phyloP scores from a whole-genome alignment of 2,113 vertebrate species.

The Mugil cephalus region DNA sequence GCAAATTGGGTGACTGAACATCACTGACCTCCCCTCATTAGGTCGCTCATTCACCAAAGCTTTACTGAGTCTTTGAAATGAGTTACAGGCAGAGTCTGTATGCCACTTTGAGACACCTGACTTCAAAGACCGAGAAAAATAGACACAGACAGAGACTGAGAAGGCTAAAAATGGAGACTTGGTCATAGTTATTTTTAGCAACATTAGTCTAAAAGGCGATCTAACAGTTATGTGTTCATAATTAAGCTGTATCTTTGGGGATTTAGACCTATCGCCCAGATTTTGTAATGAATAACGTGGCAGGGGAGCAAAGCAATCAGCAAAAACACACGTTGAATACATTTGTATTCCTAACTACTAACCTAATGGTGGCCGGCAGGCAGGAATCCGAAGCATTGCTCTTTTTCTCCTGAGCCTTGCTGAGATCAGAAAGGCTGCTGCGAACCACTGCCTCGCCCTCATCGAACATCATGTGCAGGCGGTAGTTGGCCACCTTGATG shows the following conservation, averaged over 20 bases:
- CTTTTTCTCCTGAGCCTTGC: conserved; percentile 84
- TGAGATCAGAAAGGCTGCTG: conserved; percentile 83
- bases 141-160: neutral
- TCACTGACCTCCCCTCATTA: conserved; percentile 41
- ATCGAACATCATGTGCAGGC: conserved; percentile 96
- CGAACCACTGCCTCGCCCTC: conserved; percentile 89
- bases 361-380: conserved; percentile 84
- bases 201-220: conserved; percentile 33
- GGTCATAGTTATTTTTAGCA: conserved; percentile 2
- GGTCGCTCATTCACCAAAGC: conserved; percentile 27
- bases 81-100: conserved; percentile 10
- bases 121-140: conserved; percentile 1
- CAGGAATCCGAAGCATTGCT: conserved; percentile 79
- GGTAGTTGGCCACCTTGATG: conserved; percentile 94
- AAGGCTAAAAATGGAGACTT: conserved; percentile 12
- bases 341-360: conserved; percentile 6
- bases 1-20: conserved; percentile 1
- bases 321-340: neutral
- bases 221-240: conserved; percentile 42
- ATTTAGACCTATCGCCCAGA: conserved; percentile 50
- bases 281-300: conserved; percentile 26
- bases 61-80: conserved; percentile 39
- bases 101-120: conserved; percentile 41
- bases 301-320: neutral
- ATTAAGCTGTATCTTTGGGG: conserved; percentile 37